Base-by-base conservation (phyloP, 2,113 vertebrate genomes). In the Tragelaphus buxtoni region DNA sequence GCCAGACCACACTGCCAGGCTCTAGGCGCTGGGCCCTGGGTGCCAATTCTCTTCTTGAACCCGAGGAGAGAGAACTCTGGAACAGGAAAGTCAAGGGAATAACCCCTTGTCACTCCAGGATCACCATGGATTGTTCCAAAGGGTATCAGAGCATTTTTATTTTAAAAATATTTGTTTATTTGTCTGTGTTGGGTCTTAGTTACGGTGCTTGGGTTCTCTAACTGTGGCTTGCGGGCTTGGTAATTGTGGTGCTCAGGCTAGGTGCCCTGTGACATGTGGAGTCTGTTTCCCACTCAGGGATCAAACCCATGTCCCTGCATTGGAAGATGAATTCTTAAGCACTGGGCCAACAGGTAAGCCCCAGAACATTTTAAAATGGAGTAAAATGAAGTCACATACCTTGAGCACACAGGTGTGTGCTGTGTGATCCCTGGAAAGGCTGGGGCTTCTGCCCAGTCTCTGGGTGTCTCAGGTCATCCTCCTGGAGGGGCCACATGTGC, bases 1-100 rank as follows among this genome's bases (percentile, higher is more conserved):
- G 32, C 9, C 24, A 7, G 58, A n/a, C 6, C 0, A 0, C 4
- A 42, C 13, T 1, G 10, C 42, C 47, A 0, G 5, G 6, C 18
- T 22, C 35, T 8, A 3, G 56, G 35, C 55, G 8, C 28, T 2
- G 3, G 20, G 32, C 7, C 20, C 47, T 0, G 4, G 42, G 81
- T 0, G 2, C 53, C 58, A n/a, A 4, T 35, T 55, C 22, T 58
- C 45, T 53, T 24, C 30, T 45, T 47, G 18, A 28, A 5, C 24
- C 16, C 2, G 9, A 51, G 13, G 8, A 35, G 63, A 35, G 51
- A 58, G 58, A 26, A 24, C n/a, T 8, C 24, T 53, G 5, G 24
- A 26, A 35, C 22, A 63, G 28, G 55, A 42, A 5, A 8, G 51
- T 0, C 53, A 4, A 32, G 13, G 35, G 17, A 35, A 24, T 26